Conservation (phyloP, 2,888 invertebrate species). For the Xestia ashworthii region DNA sequence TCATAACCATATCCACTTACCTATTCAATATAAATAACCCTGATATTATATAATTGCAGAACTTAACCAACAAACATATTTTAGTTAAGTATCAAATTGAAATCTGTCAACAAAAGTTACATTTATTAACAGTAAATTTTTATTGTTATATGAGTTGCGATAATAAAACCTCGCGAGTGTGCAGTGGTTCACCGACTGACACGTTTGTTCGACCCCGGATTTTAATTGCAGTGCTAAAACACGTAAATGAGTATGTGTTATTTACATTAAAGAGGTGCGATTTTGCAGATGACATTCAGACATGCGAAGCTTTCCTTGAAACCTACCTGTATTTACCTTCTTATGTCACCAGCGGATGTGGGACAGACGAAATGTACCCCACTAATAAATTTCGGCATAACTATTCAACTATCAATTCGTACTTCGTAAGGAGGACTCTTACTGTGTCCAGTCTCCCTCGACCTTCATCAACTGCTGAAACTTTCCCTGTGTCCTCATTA, state of each 20-base stretch:
- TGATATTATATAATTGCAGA: slow-evolving; percentile 18
- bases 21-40: slow-evolving; percentile 25
- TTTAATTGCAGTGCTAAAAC: slow-evolving; percentile 46
- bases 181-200: slow-evolving; percentile 28
- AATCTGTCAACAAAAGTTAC: slow-evolving; percentile 33
- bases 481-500: slow-evolving; percentile 29
- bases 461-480: slow-evolving; percentile 44
- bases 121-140: slow-evolving; percentile 42
- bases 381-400: slow-evolving; percentile 76
- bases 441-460: slow-evolving; percentile 69
- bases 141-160: slow-evolving; percentile 23
- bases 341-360: slow-evolving; percentile 17
- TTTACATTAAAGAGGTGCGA: slow-evolving; percentile 33
- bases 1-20: background rate
- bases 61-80: slow-evolving; percentile 12
- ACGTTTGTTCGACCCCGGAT: slow-evolving; percentile 43
- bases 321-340: slow-evolving; percentile 21
- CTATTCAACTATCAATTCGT: slow-evolving; percentile 73
- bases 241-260: slow-evolving; percentile 16
- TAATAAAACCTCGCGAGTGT: slow-evolving; percentile 14
- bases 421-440: slow-evolving; percentile 69
- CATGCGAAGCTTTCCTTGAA: slow-evolving; percentile 18
- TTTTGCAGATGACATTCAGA: slow-evolving; percentile 18
- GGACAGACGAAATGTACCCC: slow-evolving; percentile 51
- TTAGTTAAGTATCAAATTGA: slow-evolving; percentile 32